A percentile compares a stretch with the other conserved stretches of the same genome.
These are phyloP conservation scores for Drosophila erecta DNA, from an alignment of 1,140 invertebrate genomes.

Conservation along the genomic window DNA sequence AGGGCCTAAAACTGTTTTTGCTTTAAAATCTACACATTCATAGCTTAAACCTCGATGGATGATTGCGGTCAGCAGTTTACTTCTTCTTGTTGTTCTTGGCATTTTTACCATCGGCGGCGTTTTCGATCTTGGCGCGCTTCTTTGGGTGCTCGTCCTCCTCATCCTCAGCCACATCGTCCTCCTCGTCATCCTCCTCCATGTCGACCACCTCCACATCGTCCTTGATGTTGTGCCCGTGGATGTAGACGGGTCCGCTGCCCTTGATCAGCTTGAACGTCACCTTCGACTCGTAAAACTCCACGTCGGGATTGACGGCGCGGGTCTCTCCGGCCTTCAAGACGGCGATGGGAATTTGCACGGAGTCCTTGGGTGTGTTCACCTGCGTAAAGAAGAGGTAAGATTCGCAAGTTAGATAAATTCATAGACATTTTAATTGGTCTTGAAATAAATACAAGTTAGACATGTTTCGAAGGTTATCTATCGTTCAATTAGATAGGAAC, in stretches of 20 bases:
- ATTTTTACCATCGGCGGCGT: slow-evolving; percentile 87
- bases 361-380: slow-evolving; percentile 93
- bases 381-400: slow-evolving; percentile 65
- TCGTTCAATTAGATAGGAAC: neutral
- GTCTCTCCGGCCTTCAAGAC: slow-evolving; percentile 91
- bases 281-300: slow-evolving; percentile 93
- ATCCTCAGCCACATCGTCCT: slow-evolving; percentile 87
- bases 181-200: slow-evolving; percentile 91
- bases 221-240: slow-evolving; percentile 93
- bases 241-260: slow-evolving; percentile 91
- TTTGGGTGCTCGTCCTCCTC: slow-evolving; percentile 88
- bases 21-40: slow-evolving; percentile 71
- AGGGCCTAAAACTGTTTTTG: slow-evolving; percentile 71
- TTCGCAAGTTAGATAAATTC: slow-evolving; percentile 3
- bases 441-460: neutral
- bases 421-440: neutral
- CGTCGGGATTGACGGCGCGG: slow-evolving; percentile 90
- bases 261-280: slow-evolving; percentile 91
- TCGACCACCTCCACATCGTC: slow-evolving; percentile 89
- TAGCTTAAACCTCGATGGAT: slow-evolving; percentile 63
- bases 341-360: slow-evolving; percentile 92
- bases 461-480: neutral
- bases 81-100: slow-evolving; percentile 85
- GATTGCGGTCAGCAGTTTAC: slow-evolving; percentile 45
- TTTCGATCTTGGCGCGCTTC: slow-evolving; percentile 88